A percentile compares a stretch with the other conserved stretches of the same genome.
These are phyloP conservation scores for Hydrochoerus hydrochaeris DNA, from an alignment of 2,113 vertebrate species.

Conservation along the genomic window DNA sequence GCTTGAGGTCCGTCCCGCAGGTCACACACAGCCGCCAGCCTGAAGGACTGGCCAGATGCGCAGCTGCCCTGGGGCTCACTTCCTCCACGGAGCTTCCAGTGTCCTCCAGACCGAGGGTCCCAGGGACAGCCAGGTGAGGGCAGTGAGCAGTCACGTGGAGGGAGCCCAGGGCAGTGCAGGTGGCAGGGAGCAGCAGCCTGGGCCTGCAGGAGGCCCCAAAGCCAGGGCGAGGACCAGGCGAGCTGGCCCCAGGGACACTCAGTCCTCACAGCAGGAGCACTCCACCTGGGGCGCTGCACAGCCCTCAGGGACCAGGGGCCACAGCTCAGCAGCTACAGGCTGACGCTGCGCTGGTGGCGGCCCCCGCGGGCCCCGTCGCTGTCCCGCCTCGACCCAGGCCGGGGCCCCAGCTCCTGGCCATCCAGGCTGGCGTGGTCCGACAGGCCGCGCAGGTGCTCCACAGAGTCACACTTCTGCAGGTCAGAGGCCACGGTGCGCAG, in stretches of 20 bases:
- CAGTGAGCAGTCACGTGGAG: not conserved
- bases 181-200: not conserved
- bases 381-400: conserved; percentile 76
- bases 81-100: not conserved
- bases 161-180: not conserved
- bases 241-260: not conserved
- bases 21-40: not conserved
- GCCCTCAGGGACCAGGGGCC: not conserved
- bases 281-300: not conserved
- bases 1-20: not conserved
- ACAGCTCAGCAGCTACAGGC: conserved; percentile 74
- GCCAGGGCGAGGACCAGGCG: not conserved
- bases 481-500: conserved; percentile 93
- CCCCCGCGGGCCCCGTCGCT: conserved; percentile 70
- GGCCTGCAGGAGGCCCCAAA: not conserved
- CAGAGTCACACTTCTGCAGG: conserved; percentile 94
- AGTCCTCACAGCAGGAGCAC: not conserved
- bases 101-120: conserved; percentile 44
- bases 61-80: not conserved
- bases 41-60: not conserved
- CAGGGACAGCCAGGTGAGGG: not conserved
- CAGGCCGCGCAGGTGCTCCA: conserved; percentile 91
- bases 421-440: conserved; percentile 85
- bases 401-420: conserved; percentile 78
- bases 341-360: conserved; percentile 93